Evolutionary conservation across 2,113 vertebrate genomes (phyloP).

Genomic region (Poecilia latipinna): DNA sequence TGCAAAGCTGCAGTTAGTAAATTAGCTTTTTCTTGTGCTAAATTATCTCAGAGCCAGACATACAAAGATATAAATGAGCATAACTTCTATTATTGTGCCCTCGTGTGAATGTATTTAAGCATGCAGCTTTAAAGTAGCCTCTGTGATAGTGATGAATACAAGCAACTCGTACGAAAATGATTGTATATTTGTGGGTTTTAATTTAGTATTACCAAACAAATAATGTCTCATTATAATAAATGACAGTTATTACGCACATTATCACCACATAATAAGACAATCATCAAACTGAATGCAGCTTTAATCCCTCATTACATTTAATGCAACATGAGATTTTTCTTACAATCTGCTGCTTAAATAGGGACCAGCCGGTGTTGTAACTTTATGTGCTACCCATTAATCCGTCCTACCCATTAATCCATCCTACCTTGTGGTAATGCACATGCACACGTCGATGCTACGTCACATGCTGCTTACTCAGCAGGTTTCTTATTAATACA

Average conservation of each 20-base stretch:
- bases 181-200: not conserved
- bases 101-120: slow-evolving; percentile 31
- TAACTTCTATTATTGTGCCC: slow-evolving; percentile 35
- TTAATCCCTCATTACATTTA: slow-evolving; percentile 1
- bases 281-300: slow-evolving; percentile 6
- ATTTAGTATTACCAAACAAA: not conserved
- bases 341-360: slow-evolving; percentile 31
- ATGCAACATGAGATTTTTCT: slow-evolving; percentile 5
- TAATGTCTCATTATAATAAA: not conserved
- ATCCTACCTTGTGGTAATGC: too few relatives aligned
- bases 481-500: too few relatives aligned
- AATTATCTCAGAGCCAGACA: slow-evolving; percentile 3
- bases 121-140: not conserved
- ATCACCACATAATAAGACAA: slow-evolving; percentile 13
- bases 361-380: slow-evolving; percentile 35
- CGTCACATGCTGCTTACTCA: too few relatives aligned
- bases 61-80: slow-evolving; percentile 34
- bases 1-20: too few relatives aligned
- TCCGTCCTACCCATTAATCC: too few relatives aligned
- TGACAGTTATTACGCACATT: slow-evolving; percentile 1
- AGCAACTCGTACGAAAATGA: not conserved
- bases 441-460: too few relatives aligned
- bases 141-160: not conserved
- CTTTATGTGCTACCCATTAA: too few relatives aligned
- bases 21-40: slow-evolving; percentile 16